Evolutionary conservation across 2,888 invertebrate species (phyloP).

Genomic region (Isotomurus palustris): DNA sequence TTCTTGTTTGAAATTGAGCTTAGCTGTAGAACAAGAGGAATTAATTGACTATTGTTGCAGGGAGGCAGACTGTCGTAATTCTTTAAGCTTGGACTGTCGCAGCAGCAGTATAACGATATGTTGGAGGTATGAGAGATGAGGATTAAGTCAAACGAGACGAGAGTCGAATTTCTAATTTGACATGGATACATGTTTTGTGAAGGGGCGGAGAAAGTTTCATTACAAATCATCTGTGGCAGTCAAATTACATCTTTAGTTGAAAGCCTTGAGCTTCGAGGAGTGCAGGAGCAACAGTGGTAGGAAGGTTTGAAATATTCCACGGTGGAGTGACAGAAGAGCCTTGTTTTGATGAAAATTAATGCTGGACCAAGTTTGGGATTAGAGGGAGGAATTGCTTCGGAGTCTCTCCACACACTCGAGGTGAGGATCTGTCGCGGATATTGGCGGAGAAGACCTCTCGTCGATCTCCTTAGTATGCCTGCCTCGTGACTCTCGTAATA

Average conservation of each 20-base stretch:
- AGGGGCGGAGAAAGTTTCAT: background rate
- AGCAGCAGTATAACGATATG: too few relatives aligned
- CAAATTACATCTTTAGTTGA: conserved; percentile 7
- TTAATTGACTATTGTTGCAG: conserved; percentile 18
- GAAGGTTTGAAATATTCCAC: background rate
- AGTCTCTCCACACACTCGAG: background rate
- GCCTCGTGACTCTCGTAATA: background rate
- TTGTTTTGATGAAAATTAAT: conserved; percentile 19
- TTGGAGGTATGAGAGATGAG: background rate
- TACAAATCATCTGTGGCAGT: conserved; percentile 1
- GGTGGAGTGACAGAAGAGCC: background rate
- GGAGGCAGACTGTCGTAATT: too few relatives aligned
- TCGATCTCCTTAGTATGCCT: conserved; percentile 7
- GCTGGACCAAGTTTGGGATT: conserved; percentile 12
- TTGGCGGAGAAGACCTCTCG: background rate
- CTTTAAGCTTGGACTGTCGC: too few relatives aligned
- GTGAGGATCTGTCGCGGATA: background rate
- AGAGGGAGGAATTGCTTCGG: background rate
- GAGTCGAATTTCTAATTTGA: conserved; percentile 11
- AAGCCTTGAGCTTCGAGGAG: conserved; percentile 2
- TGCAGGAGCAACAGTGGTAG: background rate
- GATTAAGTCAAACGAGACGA: conserved; percentile 13
- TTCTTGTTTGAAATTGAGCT: too few relatives aligned
- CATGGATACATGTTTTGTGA: background rate
- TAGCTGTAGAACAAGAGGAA: conserved; percentile 4